These are phyloP conservation scores for Sander vitreus DNA, from an alignment of 2,113 vertebrate genomes.

Conservation along the genomic window DNA sequence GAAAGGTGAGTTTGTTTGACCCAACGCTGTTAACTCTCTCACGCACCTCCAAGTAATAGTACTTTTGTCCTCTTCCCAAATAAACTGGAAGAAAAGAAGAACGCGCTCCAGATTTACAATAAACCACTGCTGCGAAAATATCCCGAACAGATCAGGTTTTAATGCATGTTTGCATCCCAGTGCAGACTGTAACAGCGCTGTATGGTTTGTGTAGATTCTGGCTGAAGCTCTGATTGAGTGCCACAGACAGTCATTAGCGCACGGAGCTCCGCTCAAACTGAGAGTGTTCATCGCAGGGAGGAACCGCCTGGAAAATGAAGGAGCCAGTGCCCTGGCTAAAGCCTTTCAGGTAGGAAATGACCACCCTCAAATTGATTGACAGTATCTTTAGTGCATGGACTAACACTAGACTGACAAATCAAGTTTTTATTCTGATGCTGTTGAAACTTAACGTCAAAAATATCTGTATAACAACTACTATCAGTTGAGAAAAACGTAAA, in stretches of 20 bases:
- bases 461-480: not conserved
- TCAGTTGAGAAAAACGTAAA: too few species aligned
- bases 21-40: not conserved
- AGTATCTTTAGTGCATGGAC: too few species aligned
- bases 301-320: constrained; percentile 97
- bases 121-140: not conserved
- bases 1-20: constrained; percentile 87
- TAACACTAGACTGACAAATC: not conserved
- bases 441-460: not conserved
- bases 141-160: not conserved
- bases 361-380: too few species aligned
- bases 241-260: constrained; percentile 87
- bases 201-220: constrained; percentile 86
- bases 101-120: not conserved
- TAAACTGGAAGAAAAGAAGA: not conserved
- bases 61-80: not conserved
- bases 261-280: constrained; percentile 88
- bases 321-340: constrained; percentile 92
- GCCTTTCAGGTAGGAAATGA: constrained; percentile 88
- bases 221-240: constrained; percentile 91
- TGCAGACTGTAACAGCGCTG: not conserved
- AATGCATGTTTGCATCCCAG: not conserved
- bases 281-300: constrained; percentile 94
- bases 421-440: not conserved
- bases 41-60: not conserved